Conservation (phyloP, 2,113 vertebrate species). For the Cisticola juncidis region DNA sequence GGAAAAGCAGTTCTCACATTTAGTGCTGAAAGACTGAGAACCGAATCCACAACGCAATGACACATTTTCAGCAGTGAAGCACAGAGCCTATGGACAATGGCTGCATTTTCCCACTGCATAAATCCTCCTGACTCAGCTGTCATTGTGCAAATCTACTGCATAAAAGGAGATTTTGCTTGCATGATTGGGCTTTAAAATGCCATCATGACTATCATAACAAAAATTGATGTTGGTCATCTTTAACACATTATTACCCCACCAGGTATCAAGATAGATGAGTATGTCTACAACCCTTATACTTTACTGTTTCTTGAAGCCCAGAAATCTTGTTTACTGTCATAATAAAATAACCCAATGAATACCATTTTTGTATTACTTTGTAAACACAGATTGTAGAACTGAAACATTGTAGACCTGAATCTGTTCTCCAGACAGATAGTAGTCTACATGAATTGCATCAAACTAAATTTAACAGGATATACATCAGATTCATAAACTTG, state of each 20-base stretch:
- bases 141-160: constrained; percentile 29
- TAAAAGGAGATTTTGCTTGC: constrained; percentile 62
- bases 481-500: background rate
- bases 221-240: constrained; percentile 28
- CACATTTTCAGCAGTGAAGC: constrained; percentile 55
- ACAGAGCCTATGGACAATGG: constrained; percentile 58
- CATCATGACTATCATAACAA: constrained; percentile 33
- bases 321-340: background rate
- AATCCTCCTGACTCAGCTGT: constrained; percentile 69
- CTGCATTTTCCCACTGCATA: constrained; percentile 62
- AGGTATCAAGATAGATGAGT: background rate
- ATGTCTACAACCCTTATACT: background rate
- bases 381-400: background rate
- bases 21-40: constrained; percentile 71
- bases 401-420: background rate
- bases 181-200: constrained; percentile 21
- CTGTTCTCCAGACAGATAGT: background rate
- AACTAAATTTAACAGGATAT: background rate
- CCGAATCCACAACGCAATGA: constrained; percentile 47
- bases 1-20: constrained; percentile 70
- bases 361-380: background rate
- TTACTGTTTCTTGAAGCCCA: background rate
- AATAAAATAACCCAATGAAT: background rate
- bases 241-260: background rate
- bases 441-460: background rate